phyloP scores from a whole-genome alignment of 2,888 invertebrate genomes.

The Hypselothyrea guttata region DNA sequence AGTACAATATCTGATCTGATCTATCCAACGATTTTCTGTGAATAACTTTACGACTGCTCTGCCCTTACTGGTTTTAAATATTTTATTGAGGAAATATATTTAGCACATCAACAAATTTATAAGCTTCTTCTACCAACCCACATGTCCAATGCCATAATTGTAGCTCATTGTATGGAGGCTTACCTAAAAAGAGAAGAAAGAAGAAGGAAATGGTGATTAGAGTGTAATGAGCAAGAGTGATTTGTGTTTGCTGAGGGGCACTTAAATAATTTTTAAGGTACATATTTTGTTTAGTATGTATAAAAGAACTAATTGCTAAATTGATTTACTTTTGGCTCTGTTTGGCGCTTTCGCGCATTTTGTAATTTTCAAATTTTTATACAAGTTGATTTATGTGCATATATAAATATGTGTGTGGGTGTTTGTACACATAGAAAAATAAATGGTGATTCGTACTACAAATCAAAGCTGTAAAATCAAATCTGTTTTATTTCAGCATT shows the following conservation, averaged over 20 bases:
- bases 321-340: slow-evolving; percentile 19
- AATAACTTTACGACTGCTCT: no score
- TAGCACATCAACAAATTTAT: background rate
- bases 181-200: slow-evolving; percentile 32
- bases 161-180: background rate
- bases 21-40: no score
- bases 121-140: background rate
- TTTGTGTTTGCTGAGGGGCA: slow-evolving; percentile 36
- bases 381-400: slow-evolving; percentile 14
- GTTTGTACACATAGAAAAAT: no score
- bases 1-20: no score
- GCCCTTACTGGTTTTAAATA: no score
- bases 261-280: slow-evolving; percentile 47
- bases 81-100: no score
- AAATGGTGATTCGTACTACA: no score
- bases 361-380: slow-evolving; percentile 15
- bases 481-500: no score
- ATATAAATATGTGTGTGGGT: slow-evolving; percentile 13
- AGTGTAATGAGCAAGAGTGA: slow-evolving; percentile 5
- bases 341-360: no score
- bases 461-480: no score
- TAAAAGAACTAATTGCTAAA: slow-evolving; percentile 33
- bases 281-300: slow-evolving; percentile 13
- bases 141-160: background rate
- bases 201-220: background rate